phyloP scores from a whole-genome alignment of 2,888 invertebrate species.

The Polymixis flavicincta region DNA sequence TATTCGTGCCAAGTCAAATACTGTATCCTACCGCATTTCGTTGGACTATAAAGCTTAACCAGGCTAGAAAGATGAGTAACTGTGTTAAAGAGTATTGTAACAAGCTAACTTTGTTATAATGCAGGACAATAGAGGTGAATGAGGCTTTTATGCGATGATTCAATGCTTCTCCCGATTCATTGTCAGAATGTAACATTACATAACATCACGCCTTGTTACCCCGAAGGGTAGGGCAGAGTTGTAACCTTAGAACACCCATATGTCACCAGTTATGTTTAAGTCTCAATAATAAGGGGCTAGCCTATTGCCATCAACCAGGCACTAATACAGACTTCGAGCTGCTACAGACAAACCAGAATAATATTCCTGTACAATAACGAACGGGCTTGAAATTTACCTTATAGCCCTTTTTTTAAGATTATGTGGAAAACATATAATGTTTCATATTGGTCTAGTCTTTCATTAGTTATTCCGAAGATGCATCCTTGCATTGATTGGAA shows the following conservation, averaged over 20 bases:
- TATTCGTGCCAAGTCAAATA: constrained; percentile 23
- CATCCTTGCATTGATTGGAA: background rate
- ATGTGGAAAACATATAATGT: background rate
- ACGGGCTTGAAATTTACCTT: background rate
- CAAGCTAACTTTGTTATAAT: constrained; percentile 44
- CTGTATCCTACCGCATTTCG: background rate
- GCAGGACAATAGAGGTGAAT: constrained; percentile 57
- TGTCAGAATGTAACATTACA: background rate
- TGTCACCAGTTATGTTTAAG: no score
- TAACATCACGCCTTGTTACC: no score
- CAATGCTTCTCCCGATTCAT: constrained; percentile 27
- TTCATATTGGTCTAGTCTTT: background rate
- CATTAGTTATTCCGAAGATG: background rate
- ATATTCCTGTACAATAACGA: no score
- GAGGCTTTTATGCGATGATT: constrained; percentile 65
- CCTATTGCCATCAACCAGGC: no score
- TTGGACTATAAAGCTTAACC: constrained; percentile 6
- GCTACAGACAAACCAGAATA: no score
- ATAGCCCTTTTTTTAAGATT: background rate
- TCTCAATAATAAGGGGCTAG: no score
- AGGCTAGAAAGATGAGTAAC: constrained; percentile 42
- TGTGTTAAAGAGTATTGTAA: constrained; percentile 63
- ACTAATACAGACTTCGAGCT: no score
- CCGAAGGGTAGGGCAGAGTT: no score
- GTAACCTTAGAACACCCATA: no score